Evolutionary conservation across 2,113 vertebrate species (phyloP).

Genomic region (Ophiodon elongatus): DNA sequence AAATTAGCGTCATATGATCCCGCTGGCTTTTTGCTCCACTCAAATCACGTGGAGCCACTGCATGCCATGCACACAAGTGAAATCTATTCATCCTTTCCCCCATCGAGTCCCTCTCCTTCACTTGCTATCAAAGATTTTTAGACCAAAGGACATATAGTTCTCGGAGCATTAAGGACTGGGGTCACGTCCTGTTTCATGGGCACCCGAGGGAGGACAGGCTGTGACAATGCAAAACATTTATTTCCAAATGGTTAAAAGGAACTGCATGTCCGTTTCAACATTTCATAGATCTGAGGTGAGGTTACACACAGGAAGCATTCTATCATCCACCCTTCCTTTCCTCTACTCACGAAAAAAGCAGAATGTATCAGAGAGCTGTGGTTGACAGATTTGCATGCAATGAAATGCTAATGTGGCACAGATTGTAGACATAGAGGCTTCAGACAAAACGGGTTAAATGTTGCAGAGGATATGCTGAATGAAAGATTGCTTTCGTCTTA

Average conservation of each 20-base stretch:
- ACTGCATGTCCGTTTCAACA: slow-evolving; percentile 51
- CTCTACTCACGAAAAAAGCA: background rate
- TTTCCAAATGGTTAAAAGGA: slow-evolving; percentile 41
- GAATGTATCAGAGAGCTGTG: background rate
- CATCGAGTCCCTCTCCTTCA: background rate
- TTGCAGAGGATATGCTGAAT: background rate
- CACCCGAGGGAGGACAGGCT: background rate
- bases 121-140: background rate
- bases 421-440: background rate
- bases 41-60: slow-evolving; percentile 32
- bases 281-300: slow-evolving; percentile 40
- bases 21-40: slow-evolving; percentile 22
- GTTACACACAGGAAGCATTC: slow-evolving; percentile 63
- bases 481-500: background rate
- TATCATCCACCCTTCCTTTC: slow-evolving; percentile 60
- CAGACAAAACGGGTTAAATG: background rate
- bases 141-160: background rate
- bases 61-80: slow-evolving; percentile 15
- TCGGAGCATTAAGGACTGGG: background rate
- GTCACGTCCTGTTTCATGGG: background rate
- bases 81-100: slow-evolving; percentile 15
- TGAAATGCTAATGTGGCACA: background rate
- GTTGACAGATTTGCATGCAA: background rate
- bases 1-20: slow-evolving; percentile 52
- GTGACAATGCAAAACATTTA: background rate